phyloP scores from a whole-genome alignment of 2,888 invertebrate species.

The Apodemia mormo region DNA sequence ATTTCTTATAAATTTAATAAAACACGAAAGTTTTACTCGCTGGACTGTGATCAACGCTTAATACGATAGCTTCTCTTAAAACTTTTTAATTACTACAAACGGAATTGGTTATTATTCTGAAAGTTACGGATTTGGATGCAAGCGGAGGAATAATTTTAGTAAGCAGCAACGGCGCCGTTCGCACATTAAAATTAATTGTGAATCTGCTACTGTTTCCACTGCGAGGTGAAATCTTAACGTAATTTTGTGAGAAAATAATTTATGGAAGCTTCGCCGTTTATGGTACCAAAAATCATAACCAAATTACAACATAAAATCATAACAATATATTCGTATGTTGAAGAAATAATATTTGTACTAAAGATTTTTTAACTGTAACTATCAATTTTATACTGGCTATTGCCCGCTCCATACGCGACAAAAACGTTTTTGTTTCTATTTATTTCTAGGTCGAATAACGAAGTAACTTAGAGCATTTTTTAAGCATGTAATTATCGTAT shows the following conservation, averaged over 20 bases:
- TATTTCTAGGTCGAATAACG: no score
- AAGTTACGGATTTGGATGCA: conserved; percentile 16
- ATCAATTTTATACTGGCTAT: no score
- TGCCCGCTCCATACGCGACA: no score
- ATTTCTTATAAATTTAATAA: neutral
- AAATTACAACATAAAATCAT: neutral
- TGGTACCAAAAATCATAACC: neutral
- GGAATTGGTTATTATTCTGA: conserved; percentile 9
- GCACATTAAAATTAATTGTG: conserved; percentile 45
- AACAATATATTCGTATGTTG: no score
- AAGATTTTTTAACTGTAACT: no score
- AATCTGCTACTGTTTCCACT: conserved; percentile 47
- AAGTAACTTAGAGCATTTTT: no score
- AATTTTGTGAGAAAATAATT: conserved; percentile 39
- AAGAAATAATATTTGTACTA: no score
- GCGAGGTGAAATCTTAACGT: conserved; percentile 45
- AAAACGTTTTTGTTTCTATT: no score
- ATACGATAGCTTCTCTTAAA: conserved; percentile 3
- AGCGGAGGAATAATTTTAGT: conserved; percentile 37
- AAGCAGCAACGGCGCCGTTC: conserved; percentile 41
- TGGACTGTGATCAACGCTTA: neutral
- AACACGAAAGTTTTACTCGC: neutral
- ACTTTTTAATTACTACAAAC: conserved; percentile 8
- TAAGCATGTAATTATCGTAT: no score
- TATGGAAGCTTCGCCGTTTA: conserved; percentile 30